Evolutionary conservation across 2,888 invertebrate species (phyloP), one percentile per base, ranked within the genome.

Genomic region (Boloria euphrosyne): DNA sequence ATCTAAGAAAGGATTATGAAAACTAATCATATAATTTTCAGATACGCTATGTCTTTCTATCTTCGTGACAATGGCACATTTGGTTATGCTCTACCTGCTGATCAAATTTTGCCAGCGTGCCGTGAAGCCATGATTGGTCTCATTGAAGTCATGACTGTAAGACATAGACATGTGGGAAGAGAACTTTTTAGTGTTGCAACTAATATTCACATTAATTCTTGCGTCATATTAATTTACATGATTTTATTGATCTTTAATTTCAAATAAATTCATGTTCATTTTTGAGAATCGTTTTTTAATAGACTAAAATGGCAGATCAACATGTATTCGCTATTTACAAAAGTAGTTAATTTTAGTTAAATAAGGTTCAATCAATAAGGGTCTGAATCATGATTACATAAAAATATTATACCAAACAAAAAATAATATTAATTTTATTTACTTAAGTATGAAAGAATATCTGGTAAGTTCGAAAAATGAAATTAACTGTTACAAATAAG

Each of bases 11-110:
- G 31, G 0, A 1, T 31, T 7, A 31, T 7, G 7, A 31, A 31
- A 31, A 31, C 6, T 0, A 0, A 7, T 38, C 2, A 10, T 38
- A 38, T 38, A 2, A 38, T 38, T 76, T 68, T 0, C 75, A 90
- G 90, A 50, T 86, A 84, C 60, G 89, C 86, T 0, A 80, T 81
- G 71, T 81, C 85, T 0, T 80, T 90, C 16, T 73, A 81, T 0
- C 83, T 96, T 0, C 89, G 95, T 1, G 97, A 97, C 77, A 93
- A 85, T 3, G 96, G 96, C 0, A 78, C 82, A 0, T 94, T 93
- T 76, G 96, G 96, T 0, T 95, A 96, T 77, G 80, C 95, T 0
- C 85, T 97, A 0, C 96, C 96, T 0, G 80, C 94, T 0, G 81
- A 88, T 0, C 93, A 95, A 76, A 96, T 97, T 66, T 75, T 93